These are phyloP conservation scores for Takifugu ocellatus DNA, from an alignment of 2,797 vertebrate genomes.

Conservation along the genomic window DNA sequence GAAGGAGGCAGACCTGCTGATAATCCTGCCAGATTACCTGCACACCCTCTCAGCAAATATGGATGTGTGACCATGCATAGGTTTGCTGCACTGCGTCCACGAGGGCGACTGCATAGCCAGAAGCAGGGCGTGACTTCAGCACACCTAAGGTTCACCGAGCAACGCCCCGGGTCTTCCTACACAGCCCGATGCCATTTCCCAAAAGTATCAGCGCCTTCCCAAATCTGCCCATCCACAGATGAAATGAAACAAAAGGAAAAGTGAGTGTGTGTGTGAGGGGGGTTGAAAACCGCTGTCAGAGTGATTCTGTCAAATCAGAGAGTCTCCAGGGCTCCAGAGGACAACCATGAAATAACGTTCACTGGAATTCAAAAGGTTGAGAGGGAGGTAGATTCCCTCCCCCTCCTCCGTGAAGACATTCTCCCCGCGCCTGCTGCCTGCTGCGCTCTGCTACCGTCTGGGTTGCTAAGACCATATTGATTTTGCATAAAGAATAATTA, in stretches of 20 bases:
- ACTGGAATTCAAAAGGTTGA: slow-evolving; percentile 39
- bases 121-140: background rate
- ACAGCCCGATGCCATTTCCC: too few relatives aligned
- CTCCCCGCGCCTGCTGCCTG: slow-evolving; percentile 13
- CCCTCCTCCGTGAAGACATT: background rate
- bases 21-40: slow-evolving; percentile 57
- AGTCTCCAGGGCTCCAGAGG: slow-evolving; percentile 38
- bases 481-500: slow-evolving; percentile 71
- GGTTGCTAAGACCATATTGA: slow-evolving; percentile 61
- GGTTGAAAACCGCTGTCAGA: slow-evolving; percentile 65
- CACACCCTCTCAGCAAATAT: slow-evolving; percentile 20
- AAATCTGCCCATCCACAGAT: slow-evolving; percentile 10
- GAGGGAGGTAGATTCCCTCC: slow-evolving; percentile 1
- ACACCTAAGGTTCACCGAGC: background rate
- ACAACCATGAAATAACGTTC: slow-evolving; percentile 59
- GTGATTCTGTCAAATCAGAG: slow-evolving; percentile 57
- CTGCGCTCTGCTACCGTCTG: slow-evolving; percentile 10
- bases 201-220: too few relatives aligned
- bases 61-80: slow-evolving; percentile 38
- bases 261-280: slow-evolving; percentile 39
- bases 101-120: slow-evolving; percentile 16
- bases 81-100: slow-evolving; percentile 7
- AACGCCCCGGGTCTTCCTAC: too few relatives aligned
- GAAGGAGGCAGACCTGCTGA: slow-evolving; percentile 37
- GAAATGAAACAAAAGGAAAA: slow-evolving; percentile 29